phyloP scores from a whole-genome alignment of 2,888 invertebrate genomes.

The Ceriagrion tenellum region DNA sequence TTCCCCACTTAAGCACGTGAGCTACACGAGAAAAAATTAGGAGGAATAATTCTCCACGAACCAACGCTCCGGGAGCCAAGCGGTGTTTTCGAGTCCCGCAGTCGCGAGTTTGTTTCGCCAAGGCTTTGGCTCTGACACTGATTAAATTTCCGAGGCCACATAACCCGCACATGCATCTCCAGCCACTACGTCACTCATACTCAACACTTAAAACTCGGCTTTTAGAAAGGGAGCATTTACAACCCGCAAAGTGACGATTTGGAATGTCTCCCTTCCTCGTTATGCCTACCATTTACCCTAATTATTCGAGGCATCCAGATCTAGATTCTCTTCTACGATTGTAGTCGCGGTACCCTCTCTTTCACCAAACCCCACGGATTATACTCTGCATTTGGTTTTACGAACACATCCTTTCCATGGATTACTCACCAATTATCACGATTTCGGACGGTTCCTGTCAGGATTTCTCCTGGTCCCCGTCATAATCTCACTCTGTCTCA shows the following conservation, averaged over 20 bases:
- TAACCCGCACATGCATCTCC: background rate
- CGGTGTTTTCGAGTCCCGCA: background rate
- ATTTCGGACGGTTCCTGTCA: too few species aligned
- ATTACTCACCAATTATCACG: too few species aligned
- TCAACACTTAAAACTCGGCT: background rate
- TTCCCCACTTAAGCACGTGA: background rate
- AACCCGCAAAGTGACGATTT: background rate
- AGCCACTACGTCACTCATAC: background rate
- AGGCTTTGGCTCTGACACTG: background rate
- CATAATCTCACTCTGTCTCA: too few species aligned
- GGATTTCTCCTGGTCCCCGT: too few species aligned
- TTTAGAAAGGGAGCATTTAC: background rate
- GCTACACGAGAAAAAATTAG: background rate
- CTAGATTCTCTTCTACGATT: too few species aligned
- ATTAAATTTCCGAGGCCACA: conserved; percentile 11
- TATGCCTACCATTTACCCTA: background rate
- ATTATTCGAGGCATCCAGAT: background rate
- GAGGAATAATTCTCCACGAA: background rate
- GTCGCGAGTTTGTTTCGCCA: background rate
- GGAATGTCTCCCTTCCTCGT: background rate
- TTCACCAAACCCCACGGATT: too few species aligned
- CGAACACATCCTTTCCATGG: too few species aligned
- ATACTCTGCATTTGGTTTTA: too few species aligned
- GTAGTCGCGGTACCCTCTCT: too few species aligned
- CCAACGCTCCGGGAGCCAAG: background rate